Conservation (phyloP, 2,888 invertebrate genomes). For the Drosophila diplacantha region DNA sequence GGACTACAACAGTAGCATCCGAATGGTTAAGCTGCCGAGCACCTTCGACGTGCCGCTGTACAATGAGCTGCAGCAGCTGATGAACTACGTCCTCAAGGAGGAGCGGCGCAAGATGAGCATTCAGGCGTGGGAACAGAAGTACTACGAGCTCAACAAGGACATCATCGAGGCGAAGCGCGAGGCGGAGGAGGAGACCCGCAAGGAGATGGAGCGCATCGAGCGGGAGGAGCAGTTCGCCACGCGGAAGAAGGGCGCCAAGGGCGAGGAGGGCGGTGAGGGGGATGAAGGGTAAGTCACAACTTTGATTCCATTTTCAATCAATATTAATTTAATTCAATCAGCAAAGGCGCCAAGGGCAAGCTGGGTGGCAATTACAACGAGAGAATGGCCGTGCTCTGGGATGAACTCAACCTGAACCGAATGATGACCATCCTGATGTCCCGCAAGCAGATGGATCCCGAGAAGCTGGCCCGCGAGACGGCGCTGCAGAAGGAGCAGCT, state of each 20-base stretch:
- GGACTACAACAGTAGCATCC: slow-evolving; percentile 83
- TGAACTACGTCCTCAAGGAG: slow-evolving; percentile 79
- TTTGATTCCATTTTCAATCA: too few species aligned
- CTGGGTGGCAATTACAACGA: slow-evolving; percentile 57
- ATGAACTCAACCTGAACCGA: slow-evolving; percentile 82
- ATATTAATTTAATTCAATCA: background rate
- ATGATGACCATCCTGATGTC: slow-evolving; percentile 79
- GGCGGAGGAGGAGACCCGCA: slow-evolving; percentile 78
- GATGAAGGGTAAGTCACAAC: slow-evolving; percentile 29
- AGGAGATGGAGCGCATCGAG: slow-evolving; percentile 78
- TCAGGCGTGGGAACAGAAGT: slow-evolving; percentile 81
- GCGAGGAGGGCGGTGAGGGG: slow-evolving; percentile 21
- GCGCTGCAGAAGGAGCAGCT: slow-evolving; percentile 84
- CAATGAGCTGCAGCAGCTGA: slow-evolving; percentile 77
- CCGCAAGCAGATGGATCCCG: slow-evolving; percentile 76
- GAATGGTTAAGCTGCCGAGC: slow-evolving; percentile 81
- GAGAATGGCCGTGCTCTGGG: slow-evolving; percentile 79
- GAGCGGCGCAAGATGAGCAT: slow-evolving; percentile 72
- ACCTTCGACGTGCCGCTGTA: slow-evolving; percentile 79
- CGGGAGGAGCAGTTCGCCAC: slow-evolving; percentile 58
- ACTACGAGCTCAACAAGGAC: slow-evolving; percentile 78
- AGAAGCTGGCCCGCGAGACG: slow-evolving; percentile 80
- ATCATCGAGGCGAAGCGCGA: slow-evolving; percentile 75
- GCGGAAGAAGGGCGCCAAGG: slow-evolving; percentile 44
- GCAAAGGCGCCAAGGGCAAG: slow-evolving; percentile 5